Evolutionary conservation across 2,797 vertebrate genomes (phyloP).

Genomic region (Pagetopsis macropterus): DNA sequence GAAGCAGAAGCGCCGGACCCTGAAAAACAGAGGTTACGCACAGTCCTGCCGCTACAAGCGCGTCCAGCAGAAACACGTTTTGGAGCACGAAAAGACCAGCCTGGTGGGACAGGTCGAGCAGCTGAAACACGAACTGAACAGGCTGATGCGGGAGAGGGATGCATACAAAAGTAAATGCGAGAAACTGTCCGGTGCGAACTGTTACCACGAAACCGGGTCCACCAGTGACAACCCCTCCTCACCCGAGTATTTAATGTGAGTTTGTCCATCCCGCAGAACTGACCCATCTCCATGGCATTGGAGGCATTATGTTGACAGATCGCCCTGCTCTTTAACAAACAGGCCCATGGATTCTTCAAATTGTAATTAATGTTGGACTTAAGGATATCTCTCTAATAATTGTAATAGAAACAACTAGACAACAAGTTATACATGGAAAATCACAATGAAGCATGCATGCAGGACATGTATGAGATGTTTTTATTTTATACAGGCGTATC

Average conservation of each 20-base stretch:
- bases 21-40: constrained; percentile 98
- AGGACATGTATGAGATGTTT: constrained; percentile 96
- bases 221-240: constrained; percentile 97
- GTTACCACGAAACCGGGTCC: constrained; percentile 93
- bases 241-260: constrained; percentile 96
- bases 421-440: constrained; percentile 53
- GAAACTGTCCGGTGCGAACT: constrained; percentile 92
- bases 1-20: constrained; percentile 98
- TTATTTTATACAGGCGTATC: constrained; percentile 86
- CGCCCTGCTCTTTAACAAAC: constrained; percentile 41
- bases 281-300: constrained; percentile 35
- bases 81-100: constrained; percentile 97
- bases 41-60: constrained; percentile 98
- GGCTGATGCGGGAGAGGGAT: constrained; percentile 94
- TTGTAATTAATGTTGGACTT: constrained; percentile 34
- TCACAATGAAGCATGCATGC: constrained; percentile 94
- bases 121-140: constrained; percentile 95
- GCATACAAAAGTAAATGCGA: constrained; percentile 99
- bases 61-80: constrained; percentile 96
- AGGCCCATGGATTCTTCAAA: constrained; percentile 42
- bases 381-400: constrained; percentile 50
- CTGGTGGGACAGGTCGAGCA: constrained; percentile 96
- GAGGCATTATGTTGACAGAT: constrained; percentile 49
- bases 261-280: constrained; percentile 45
- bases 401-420: constrained; percentile 49